Evolutionary conservation across 2,797 vertebrate genomes (phyloP), one percentile per base, ranked within the genome.

Genomic region (Tokudaia tokunoshimensis): DNA sequence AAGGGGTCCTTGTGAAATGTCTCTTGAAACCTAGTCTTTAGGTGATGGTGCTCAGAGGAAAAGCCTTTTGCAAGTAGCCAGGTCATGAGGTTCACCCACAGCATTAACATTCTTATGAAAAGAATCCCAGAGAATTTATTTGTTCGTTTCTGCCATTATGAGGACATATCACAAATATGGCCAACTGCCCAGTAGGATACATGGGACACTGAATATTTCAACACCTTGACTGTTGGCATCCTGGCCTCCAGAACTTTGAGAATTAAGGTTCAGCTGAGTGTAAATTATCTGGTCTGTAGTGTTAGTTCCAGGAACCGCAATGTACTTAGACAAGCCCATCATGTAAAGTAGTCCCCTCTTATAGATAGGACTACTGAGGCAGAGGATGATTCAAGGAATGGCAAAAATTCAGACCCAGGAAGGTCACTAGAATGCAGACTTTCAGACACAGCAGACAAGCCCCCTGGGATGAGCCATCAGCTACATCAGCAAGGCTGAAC

Each of bases 391-490:
- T 84, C 26, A 57, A 63, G 44, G 34, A 90, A 37, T 22, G n/a
- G 91, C 7, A 59, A 61, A 70, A 13, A 34, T 76, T 13, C 20
- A 20, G 55, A 75, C 6, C 47, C 20, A 47, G 52, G 11, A 79
- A 87, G 26, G 17, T 65, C 15, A 72, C 26, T 6, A 61, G 8
- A 65, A 9, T 4, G 2, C 0, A 50, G 34, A 26, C 29, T 83
- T 50, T 70, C 52, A 6, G 15, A 31, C 14, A 37, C 26, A 87
- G 55, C 29, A 22, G n/a, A 2, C 41, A 31, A 14, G 1, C 37
- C n/a, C 2, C 52, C 37, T 52, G 31, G 79, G 41, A n/a, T 34
- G 20, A 3, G 22, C 10, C 0, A 0, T 41, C 6, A 2, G 47
- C 70, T 83, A 50, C 52, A 80, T n/a, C 0, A 52, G 37, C 10